phyloP scores from a whole-genome alignment of 1,140 invertebrate genomes.

The Bombus consobrinus region DNA sequence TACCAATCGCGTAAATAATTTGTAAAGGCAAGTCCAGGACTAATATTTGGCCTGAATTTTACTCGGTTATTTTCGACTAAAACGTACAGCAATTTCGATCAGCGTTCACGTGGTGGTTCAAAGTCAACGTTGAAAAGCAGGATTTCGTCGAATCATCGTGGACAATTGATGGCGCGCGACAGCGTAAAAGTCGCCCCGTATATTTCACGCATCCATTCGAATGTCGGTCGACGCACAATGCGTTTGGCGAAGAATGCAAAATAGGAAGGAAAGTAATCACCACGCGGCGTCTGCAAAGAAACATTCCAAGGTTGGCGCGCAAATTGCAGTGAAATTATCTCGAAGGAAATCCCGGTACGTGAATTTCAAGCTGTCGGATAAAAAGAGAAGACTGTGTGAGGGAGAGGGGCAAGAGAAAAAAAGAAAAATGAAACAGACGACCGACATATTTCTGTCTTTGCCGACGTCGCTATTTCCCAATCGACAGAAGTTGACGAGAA shows the following conservation, averaged over 20 bases:
- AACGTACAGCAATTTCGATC: background rate
- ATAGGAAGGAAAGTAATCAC: constrained; percentile 6
- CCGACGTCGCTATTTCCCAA: constrained; percentile 54
- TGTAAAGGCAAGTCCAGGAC: background rate
- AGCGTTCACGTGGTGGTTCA: too few relatives aligned
- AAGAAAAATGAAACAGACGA: background rate
- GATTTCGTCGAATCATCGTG: background rate
- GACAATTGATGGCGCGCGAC: too few relatives aligned
- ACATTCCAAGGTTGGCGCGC: constrained; percentile 7
- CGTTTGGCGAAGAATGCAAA: background rate
- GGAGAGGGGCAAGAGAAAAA: too few relatives aligned
- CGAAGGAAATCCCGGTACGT: constrained; percentile 4
- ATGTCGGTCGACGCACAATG: too few relatives aligned
- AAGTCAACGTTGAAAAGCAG: background rate
- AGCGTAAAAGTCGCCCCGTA: background rate
- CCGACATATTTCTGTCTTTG: constrained; percentile 22
- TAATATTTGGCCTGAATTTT: background rate
- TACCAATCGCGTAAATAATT: too few relatives aligned
- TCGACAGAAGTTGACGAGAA: constrained; percentile 56
- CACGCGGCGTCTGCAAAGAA: background rate
- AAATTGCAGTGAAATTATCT: constrained; percentile 25
- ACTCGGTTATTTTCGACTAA: background rate
- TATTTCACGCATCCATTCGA: background rate
- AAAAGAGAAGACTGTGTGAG: background rate
- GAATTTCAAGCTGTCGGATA: background rate